These are phyloP conservation scores for Fulica atra DNA, from an alignment of 2,113 vertebrate genomes.

Conservation along the genomic window DNA sequence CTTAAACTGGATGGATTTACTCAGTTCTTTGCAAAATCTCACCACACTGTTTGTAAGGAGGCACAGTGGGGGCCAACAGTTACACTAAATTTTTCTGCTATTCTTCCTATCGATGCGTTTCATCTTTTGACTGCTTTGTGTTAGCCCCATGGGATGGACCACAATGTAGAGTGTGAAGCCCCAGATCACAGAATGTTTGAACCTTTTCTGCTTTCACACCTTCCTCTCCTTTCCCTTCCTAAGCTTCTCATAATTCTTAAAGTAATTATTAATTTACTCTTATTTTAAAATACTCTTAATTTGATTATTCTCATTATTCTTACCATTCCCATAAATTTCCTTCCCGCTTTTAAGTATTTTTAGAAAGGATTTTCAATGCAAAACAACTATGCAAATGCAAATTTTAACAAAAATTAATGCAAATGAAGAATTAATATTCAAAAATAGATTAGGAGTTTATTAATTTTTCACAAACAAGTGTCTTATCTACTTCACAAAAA, in stretches of 20 bases:
- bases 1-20: background rate
- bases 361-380: background rate
- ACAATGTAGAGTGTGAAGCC: background rate
- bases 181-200: background rate
- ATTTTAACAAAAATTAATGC: constrained; percentile 27
- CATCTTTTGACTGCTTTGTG: background rate
- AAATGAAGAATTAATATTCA: constrained; percentile 35
- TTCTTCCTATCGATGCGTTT: background rate
- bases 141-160: background rate
- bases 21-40: background rate
- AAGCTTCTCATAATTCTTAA: background rate
- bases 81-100: background rate
- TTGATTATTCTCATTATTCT: constrained; percentile 24
- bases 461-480: background rate
- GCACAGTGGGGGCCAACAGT: background rate
- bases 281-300: constrained; percentile 4
- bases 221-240: background rate
- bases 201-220: background rate
- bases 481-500: background rate
- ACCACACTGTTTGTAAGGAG: background rate
- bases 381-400: background rate
- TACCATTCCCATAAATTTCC: background rate
- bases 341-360: constrained; percentile 9
- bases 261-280: background rate
- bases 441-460: background rate